A percentile compares a stretch with the other conserved stretches of the same genome.
Conservation (phyloP, 2,113 vertebrate species). For the Emberiza fucata region DNA sequence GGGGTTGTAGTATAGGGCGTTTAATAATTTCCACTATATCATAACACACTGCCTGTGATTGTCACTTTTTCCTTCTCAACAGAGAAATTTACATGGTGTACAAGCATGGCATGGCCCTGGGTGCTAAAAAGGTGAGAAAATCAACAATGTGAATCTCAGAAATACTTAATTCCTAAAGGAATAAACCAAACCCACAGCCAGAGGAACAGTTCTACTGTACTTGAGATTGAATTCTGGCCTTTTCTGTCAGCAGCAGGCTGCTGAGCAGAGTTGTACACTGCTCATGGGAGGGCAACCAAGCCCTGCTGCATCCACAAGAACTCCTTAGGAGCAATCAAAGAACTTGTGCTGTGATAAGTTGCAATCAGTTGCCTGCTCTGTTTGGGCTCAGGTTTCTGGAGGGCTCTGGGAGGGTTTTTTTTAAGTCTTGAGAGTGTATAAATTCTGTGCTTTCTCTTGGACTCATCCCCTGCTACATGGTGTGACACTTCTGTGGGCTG, state of each 20-base stretch:
- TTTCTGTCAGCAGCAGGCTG: not conserved
- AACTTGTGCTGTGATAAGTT: not conserved
- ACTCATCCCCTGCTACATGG: not conserved
- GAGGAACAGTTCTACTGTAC: not conserved
- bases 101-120: not conserved
- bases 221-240: not conserved
- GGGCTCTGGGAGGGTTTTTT: not conserved
- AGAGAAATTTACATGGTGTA: not conserved
- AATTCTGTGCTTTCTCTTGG: not conserved
- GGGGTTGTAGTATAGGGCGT: fast-evolving
- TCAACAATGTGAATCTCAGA: not conserved
- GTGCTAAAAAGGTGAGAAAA: not conserved
- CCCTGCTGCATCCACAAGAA: not conserved
- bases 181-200: not conserved
- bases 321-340: not conserved
- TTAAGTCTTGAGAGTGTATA: not conserved
- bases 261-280: not conserved
- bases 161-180: not conserved
- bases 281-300: not conserved
- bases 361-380: not conserved
- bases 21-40: not conserved
- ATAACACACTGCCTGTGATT: not conserved
- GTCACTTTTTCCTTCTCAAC: not conserved
- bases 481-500: not conserved
- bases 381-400: not conserved